Evolutionary conservation across 2,888 invertebrate genomes (phyloP).

Genomic region (Protophormia terraenovae): DNA sequence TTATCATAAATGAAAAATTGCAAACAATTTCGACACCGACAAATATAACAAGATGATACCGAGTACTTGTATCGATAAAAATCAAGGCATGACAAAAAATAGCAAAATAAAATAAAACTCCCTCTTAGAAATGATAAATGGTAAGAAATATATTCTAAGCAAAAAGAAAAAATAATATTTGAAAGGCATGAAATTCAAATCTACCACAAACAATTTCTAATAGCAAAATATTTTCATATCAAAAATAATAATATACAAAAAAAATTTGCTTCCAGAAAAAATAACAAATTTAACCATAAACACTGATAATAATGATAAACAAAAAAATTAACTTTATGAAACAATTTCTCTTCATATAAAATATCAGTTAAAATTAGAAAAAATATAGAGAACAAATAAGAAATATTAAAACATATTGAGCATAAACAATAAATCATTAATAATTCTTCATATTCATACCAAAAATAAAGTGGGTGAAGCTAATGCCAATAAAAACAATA

Average conservation of each 20-base stretch:
- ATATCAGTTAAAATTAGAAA: slow-evolving; percentile 18
- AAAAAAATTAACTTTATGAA: slow-evolving; percentile 19
- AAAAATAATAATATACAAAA: slow-evolving; percentile 1
- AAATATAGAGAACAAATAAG: neutral
- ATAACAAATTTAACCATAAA: slow-evolving; percentile 20
- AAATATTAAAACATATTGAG: slow-evolving; percentile 76
- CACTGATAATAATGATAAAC: slow-evolving; percentile 48
- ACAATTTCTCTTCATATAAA: slow-evolving; percentile 35
- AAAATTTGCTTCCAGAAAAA: neutral
- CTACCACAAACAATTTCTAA: slow-evolving; percentile 1
- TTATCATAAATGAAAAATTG: slow-evolving; percentile 68
- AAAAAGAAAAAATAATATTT: neutral
- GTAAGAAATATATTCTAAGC: neutral
- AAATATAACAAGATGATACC: slow-evolving; percentile 49
- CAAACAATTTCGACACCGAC: slow-evolving; percentile 60
- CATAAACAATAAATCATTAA: slow-evolving; percentile 77
- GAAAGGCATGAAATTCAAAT: slow-evolving; percentile 48
- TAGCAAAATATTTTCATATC: neutral
- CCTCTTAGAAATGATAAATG: slow-evolving; percentile 55
- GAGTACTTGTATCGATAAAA: slow-evolving; percentile 59
- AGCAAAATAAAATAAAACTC: slow-evolving; percentile 10
- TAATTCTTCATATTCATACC: slow-evolving; percentile 65
- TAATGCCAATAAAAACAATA: slow-evolving; percentile 48
- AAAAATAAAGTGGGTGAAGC: slow-evolving; percentile 63
- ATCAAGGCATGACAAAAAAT: slow-evolving; percentile 50